phyloP scores from a whole-genome alignment of 2,888 invertebrate genomes.

The Eupithecia abbreviata region DNA sequence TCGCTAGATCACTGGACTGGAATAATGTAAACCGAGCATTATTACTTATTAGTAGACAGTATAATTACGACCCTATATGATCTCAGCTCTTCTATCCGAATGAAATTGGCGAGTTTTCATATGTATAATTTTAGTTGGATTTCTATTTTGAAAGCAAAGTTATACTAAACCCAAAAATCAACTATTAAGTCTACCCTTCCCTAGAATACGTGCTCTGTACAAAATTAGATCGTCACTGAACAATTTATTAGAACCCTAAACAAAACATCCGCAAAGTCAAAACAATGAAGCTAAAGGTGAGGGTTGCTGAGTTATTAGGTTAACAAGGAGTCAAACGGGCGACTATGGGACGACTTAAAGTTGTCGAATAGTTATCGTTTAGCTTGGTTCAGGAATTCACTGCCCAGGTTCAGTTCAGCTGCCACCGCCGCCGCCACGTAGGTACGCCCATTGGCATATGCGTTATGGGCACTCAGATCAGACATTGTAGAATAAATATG shows the following conservation, averaged over 20 bases:
- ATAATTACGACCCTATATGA: too few species aligned
- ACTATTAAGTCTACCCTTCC: background rate
- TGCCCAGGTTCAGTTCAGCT: background rate
- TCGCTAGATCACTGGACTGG: too few species aligned
- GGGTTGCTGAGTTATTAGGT: conserved; percentile 18
- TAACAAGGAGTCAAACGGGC: conserved; percentile 50
- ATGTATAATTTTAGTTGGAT: background rate
- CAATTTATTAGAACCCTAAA: conserved; percentile 43
- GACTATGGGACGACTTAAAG: background rate
- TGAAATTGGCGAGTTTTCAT: too few species aligned
- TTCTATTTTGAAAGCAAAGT: background rate
- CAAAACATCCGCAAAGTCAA: conserved; percentile 37
- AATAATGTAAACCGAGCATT: too few species aligned
- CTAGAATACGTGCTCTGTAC: background rate
- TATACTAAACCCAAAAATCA: background rate
- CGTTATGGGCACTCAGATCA: background rate
- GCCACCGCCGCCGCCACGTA: too few species aligned
- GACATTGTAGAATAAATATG: background rate
- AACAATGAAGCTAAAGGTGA: conserved; percentile 52
- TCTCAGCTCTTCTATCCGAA: too few species aligned
- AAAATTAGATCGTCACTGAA: conserved; percentile 18
- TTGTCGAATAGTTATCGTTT: background rate
- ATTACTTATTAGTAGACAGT: too few species aligned
- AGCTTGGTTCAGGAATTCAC: background rate
- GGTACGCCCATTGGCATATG: background rate